A percentile compares a stretch with the other conserved stretches of the same genome.
Conservation (phyloP, 1,140 invertebrate genomes). For the Araneus ventricosus region DNA sequence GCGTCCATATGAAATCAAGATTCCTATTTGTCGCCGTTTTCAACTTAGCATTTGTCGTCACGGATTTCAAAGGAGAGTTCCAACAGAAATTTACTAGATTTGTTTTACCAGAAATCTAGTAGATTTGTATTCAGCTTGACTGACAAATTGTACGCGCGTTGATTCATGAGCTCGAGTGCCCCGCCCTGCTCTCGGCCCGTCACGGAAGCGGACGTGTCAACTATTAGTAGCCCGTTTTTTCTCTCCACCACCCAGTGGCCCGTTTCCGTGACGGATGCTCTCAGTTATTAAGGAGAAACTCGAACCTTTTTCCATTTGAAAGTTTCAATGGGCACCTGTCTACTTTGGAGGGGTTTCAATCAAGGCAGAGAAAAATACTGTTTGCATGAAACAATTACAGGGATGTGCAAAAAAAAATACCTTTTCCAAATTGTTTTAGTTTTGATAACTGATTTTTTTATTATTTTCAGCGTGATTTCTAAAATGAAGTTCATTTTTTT, state of each 20-base stretch:
- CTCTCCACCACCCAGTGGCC: neutral
- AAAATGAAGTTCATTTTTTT: too few relatives aligned
- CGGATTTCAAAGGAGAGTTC: too few relatives aligned
- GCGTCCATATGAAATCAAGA: too few relatives aligned
- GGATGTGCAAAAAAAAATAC: too few relatives aligned
- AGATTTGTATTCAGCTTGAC: neutral
- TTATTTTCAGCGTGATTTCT: too few relatives aligned
- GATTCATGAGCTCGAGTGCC: neutral
- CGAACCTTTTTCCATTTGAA: neutral
- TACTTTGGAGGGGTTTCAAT: neutral
- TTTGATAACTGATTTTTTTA: too few relatives aligned
- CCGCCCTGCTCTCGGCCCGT: neutral
- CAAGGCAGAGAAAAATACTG: neutral
- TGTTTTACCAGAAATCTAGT: too few relatives aligned
- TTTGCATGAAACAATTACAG: too few relatives aligned
- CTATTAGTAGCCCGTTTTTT: neutral
- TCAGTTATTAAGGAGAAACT: neutral
- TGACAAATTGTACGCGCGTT: neutral
- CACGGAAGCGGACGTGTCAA: constrained; percentile 33
- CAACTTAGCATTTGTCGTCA: too few relatives aligned
- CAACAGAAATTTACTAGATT: too few relatives aligned
- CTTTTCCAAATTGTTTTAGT: too few relatives aligned
- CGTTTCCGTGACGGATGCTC: neutral
- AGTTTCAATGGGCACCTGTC: neutral
- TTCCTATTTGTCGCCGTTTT: too few relatives aligned